Evolutionary conservation across 2,888 invertebrate genomes (phyloP), one percentile per base, ranked within the genome.

Genomic region (Trissoscelio sp.): DNA sequence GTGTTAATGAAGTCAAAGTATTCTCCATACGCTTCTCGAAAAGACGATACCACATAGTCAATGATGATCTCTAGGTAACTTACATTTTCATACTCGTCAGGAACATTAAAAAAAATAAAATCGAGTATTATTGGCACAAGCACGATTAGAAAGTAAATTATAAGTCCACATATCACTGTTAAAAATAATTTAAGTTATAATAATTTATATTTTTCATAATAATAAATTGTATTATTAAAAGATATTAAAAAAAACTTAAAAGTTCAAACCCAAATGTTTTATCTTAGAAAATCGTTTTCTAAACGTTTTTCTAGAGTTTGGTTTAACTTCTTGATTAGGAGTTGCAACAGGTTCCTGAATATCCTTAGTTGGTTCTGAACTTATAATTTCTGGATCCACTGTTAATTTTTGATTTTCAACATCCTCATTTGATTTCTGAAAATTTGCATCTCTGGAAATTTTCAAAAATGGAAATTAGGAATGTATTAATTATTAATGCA

Each of bases 81-180:
- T 31, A 86, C 5, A 14, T 73, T 48, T n/a, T 79, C 53, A 39
- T 89, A 85, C 1, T 85, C 85, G 9, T 88, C 85, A 28, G 85
- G 84, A 44, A 87, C 87, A 51, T 89, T 87, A 55, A 88, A 85
- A 58, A 87, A 86, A 24, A 90, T 83, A 31, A 88, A 86, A 11
- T 90, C 89, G 39, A 88, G 87, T 28, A 89, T 69, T 81, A 88
- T 86, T 28, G 89, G 91, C 11, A 88, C 48, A 18, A 88, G 81
- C 44, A 89, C 84, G 24, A 89, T 78, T 55, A 86, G 42, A 7
- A 85, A 85, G 66, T 89, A 90, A 70, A 89, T 84, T 73, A 87
- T 83, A 20, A 85, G 83, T 22, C 87, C 86, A 57, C 90, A 86
- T 28, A 90, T 84, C 1, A 87, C 91, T 91, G 82, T 2, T 80